A percentile compares a stretch with the other conserved stretches of the same genome.
Conservation (phyloP, 1,140 invertebrate species). For the Bombus fervidus region DNA sequence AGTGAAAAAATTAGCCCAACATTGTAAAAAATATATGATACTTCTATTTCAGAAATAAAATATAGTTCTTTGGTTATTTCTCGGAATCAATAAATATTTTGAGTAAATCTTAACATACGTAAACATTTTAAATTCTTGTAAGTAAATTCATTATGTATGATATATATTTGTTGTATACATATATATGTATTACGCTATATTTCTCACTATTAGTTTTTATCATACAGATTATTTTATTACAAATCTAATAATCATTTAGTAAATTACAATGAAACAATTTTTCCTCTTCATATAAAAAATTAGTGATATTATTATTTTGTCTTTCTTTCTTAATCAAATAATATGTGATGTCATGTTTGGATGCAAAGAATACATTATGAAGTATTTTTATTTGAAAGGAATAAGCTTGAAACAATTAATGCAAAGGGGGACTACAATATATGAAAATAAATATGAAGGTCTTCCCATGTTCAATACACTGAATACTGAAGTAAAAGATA, state of each 20-base stretch:
- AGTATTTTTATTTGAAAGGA: background rate
- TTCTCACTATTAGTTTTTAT: too few relatives aligned
- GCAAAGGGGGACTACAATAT: background rate
- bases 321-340: background rate
- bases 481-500: background rate
- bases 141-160: background rate
- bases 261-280: background rate
- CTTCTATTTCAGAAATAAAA: background rate
- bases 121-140: constrained; percentile 1
- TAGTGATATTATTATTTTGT: background rate
- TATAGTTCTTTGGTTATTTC: constrained; percentile 2
- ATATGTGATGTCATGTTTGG: background rate
- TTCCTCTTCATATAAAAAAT: background rate
- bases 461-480: background rate
- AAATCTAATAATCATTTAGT: background rate
- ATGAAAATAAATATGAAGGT: background rate
- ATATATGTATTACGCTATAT: too few relatives aligned
- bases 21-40: too few relatives aligned
- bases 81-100: background rate
- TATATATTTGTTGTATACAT: too few relatives aligned
- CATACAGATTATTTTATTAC: too few relatives aligned
- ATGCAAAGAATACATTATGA: too few relatives aligned
- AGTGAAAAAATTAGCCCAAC: background rate
- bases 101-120: background rate
- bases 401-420: too few relatives aligned